phyloP scores from a whole-genome alignment of 2,797 vertebrate species.

The Pangasius krempfi region DNA sequence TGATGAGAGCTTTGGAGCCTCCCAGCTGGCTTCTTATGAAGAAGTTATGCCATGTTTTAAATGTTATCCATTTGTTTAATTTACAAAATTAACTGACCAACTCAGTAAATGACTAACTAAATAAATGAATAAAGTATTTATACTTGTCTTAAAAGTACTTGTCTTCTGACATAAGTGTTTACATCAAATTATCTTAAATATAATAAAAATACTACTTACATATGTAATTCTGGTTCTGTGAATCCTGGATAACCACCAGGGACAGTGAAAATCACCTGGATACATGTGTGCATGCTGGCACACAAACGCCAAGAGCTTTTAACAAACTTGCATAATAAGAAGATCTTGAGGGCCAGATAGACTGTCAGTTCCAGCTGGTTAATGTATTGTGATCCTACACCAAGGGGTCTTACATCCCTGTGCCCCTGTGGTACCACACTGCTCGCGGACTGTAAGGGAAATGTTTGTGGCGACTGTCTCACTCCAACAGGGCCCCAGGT shows the following conservation, averaged over 20 bases:
- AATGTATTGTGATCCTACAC: neutral
- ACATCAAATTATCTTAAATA: too few relatives aligned
- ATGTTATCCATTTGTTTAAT: neutral
- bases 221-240: too few relatives aligned
- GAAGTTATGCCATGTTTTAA: neutral
- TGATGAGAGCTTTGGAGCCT: neutral
- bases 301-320: too few relatives aligned
- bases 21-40: neutral
- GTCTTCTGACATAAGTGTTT: too few relatives aligned
- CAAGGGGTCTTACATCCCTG: neutral
- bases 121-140: too few relatives aligned
- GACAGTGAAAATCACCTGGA: too few relatives aligned
- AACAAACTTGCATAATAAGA: too few relatives aligned
- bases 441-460: neutral
- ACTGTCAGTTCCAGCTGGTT: neutral
- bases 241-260: too few relatives aligned
- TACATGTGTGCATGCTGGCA: neutral
- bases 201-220: too few relatives aligned
- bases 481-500: too few relatives aligned
- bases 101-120: neutral
- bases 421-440: neutral
- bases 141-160: too few relatives aligned
- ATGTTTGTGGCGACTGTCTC: too few relatives aligned
- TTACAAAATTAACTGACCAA: neutral
- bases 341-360: neutral